phyloP scores from a whole-genome alignment of 1,140 invertebrate species.

The Drosophila subobscura region DNA sequence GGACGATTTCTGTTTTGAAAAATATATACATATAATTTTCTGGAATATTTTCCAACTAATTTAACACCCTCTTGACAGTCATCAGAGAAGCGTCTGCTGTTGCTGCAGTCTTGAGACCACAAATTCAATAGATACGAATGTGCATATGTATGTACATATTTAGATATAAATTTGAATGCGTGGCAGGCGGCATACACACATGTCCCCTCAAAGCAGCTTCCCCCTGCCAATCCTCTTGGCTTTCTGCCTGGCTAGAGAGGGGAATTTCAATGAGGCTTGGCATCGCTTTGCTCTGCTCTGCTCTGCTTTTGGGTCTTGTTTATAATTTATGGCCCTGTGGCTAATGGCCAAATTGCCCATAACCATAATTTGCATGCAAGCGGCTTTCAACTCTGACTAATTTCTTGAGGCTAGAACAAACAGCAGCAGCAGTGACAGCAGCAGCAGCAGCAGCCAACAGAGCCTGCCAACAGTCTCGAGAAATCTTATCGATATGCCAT shows the following conservation, averaged over 20 bases:
- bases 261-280: constrained; percentile 74
- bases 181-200: constrained; percentile 1
- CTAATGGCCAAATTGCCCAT: constrained; percentile 78
- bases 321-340: constrained; percentile 74
- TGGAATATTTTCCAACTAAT: constrained; percentile 58
- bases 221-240: constrained; percentile 11
- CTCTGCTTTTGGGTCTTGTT: constrained; percentile 27
- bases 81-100: constrained; percentile 31
- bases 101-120: constrained; percentile 36
- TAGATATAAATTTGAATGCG: constrained; percentile 41
- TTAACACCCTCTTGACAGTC: constrained; percentile 49
- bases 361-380: constrained; percentile 79
- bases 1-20: constrained; percentile 1
- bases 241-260: constrained; percentile 44
- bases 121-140: constrained; percentile 54
- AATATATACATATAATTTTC: constrained; percentile 20
- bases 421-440: too few relatives aligned
- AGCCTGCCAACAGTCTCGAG: neutral
- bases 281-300: constrained; percentile 18
- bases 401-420: constrained; percentile 43
- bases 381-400: constrained; percentile 64
- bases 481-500: constrained; percentile 43
- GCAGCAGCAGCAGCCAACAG: too few relatives aligned
- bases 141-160: constrained; percentile 20
- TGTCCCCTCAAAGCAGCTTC: constrained; percentile 12